These are phyloP conservation scores for Aproaerema taeniolella DNA, from an alignment of 2,888 invertebrate species.

Conservation along the genomic window DNA sequence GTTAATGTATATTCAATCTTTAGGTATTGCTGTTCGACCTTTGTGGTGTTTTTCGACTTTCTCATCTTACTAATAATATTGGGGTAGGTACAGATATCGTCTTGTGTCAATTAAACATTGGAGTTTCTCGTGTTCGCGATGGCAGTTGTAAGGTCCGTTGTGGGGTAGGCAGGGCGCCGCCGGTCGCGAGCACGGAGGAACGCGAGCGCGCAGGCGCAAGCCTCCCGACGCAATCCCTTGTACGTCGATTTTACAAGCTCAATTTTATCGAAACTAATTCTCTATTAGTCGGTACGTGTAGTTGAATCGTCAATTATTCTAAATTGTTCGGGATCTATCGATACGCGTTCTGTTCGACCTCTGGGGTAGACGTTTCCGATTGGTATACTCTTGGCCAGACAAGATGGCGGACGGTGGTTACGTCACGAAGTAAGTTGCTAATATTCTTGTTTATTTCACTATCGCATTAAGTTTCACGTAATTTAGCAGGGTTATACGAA, in stretches of 20 bases:
- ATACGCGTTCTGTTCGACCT: conserved; percentile 22
- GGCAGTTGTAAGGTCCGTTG: too few relatives aligned
- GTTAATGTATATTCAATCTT: conserved; percentile 67
- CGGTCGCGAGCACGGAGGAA: conserved; percentile 12
- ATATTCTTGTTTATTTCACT: too few relatives aligned
- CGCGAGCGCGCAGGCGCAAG: conserved; percentile 38
- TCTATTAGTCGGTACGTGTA: conserved; percentile 65
- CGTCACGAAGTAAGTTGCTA: too few relatives aligned
- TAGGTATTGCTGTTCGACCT: conserved; percentile 62
- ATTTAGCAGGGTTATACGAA: too few relatives aligned
- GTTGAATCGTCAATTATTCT: conserved; percentile 69
- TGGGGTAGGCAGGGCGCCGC: not conserved
- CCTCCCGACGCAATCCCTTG: conserved; percentile 39
- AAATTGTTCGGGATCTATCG: conserved; percentile 26
- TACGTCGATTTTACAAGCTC: conserved; percentile 71
- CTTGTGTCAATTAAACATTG: conserved; percentile 65
- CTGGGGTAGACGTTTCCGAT: conserved; percentile 36
- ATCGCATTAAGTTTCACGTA: too few relatives aligned
- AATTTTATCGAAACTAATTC: conserved; percentile 63
- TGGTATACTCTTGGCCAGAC: conserved; percentile 14
- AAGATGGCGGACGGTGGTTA: not conserved
- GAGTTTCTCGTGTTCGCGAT: conserved; percentile 11
- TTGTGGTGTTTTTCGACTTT: conserved; percentile 56
- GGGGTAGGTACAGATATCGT: conserved; percentile 66
- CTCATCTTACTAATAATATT: conserved; percentile 56